Evolutionary conservation across 1,140 invertebrate genomes (phyloP), one percentile per base, ranked within the genome.

Genomic region (Ruditapes philippinarum): DNA sequence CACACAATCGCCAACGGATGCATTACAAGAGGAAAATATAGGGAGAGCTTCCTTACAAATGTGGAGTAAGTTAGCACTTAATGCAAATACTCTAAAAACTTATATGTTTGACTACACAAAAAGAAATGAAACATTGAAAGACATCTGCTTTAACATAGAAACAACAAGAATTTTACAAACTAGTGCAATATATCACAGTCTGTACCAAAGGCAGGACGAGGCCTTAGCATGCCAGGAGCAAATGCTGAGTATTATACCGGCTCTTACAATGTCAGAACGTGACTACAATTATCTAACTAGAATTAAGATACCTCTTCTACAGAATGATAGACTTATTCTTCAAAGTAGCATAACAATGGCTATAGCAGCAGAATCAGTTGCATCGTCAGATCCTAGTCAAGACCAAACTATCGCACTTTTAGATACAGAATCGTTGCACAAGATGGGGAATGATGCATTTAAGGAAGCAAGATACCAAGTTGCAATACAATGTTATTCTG

Each of bases 31-130:
- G 14, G 78, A 80, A 49, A 28, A 38, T 19, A 81, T 33, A 25
- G 86, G 33, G 0, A 76, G 73, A 38, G 45, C 60, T 36, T 38
- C 62, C 11, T 45, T 89, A n/a, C 51, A 78, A 12, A 12, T 89
- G 31, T 89, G 87, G 87, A 81, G 73, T 14, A 89, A 78, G n/a
- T 28, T 89, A 25, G 87, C 87, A 4, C 22, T 57, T 22, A 42
- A 89, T 78, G 79, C 87, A n/a, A 83, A 76, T 33, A 42, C 42
- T 5, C 51, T 83, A 65, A 82, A 89, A 54, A 78, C 11, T 0
- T 80, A 89, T 65, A 7, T 82, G 19, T 60, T 65, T 0, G n/a
- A 42, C 0, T 89, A 83, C 17, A 31, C 57, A 7, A 76, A 60
- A 36, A 14, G 25, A 12, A 36, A 4, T 17, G 25, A 17, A 0